Percentiles rank a stretch among this genome's conserved stretches.
phyloP scores from a whole-genome alignment of 30 jellyfish, hydroid and myxozoan genomes.

The Aurelia aurita complex sp. Pacific region DNA sequence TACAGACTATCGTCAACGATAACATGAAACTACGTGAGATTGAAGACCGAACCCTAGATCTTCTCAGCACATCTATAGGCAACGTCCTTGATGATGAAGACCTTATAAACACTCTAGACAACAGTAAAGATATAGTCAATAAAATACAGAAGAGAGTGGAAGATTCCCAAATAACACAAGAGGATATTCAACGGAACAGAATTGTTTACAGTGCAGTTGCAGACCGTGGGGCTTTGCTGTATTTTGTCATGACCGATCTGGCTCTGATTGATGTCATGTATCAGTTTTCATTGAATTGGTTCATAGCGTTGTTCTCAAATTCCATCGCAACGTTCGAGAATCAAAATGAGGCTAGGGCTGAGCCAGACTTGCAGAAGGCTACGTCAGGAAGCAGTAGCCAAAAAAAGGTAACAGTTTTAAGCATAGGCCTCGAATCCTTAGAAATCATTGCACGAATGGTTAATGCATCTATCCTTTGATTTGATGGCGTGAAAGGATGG shows the following conservation, averaged over 20 bases:
- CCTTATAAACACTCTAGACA: constrained; percentile 74
- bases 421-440: no score
- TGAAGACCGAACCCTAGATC: constrained; percentile 80
- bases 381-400: no score
- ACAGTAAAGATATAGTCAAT: constrained; percentile 72
- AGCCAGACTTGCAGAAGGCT: no score
- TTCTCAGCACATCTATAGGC: constrained; percentile 70
- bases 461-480: no score
- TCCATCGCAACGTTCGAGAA: constrained; percentile 47
- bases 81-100: constrained; percentile 89
- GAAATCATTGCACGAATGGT: no score
- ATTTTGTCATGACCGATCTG: constrained; percentile 73
- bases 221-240: constrained; percentile 82
- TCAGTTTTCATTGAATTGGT: constrained; percentile 92
- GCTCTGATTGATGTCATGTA: constrained; percentile 79
- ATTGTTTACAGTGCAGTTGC: constrained; percentile 79
- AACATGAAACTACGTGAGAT: constrained; percentile 59
- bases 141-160: constrained; percentile 52
- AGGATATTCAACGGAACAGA: constrained; percentile 55
- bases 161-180: constrained; percentile 71
- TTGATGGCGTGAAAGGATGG: no score
- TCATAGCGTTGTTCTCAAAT: constrained; percentile 56
- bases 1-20: constrained; percentile 67
- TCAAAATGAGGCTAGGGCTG: no score
- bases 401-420: no score